These are phyloP conservation scores for Dolomedes plantarius DNA, from an alignment of 2,888 invertebrate species.

Conservation along the genomic window DNA sequence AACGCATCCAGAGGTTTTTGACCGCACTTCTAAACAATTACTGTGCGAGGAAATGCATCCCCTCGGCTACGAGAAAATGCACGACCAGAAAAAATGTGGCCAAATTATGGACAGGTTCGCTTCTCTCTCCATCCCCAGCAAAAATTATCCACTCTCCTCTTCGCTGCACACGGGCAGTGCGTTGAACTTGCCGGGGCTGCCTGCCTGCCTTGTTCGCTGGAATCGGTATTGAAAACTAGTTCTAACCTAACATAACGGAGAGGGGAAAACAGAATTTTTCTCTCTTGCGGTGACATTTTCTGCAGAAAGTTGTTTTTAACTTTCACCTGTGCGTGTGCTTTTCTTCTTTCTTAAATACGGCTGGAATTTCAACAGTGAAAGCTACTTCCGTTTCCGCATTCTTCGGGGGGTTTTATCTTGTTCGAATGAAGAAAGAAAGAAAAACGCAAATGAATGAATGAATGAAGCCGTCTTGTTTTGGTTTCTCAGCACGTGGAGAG, in stretches of 20 bases:
- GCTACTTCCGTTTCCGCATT: slow-evolving; percentile 57
- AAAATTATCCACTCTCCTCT: not conserved
- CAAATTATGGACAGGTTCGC: slow-evolving; percentile 5
- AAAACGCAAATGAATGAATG: no score
- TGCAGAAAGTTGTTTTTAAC: not conserved
- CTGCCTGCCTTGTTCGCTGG: not conserved
- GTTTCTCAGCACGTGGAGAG: not conserved
- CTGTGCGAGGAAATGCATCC: slow-evolving; percentile 19
- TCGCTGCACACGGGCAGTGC: not conserved
- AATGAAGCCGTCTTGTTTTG: not conserved
- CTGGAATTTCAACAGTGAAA: not conserved
- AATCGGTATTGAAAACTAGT: slow-evolving; percentile 55
- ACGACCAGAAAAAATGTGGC: slow-evolving; percentile 2
- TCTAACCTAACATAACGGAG: slow-evolving; percentile 59
- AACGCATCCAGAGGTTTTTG: slow-evolving; percentile 61
- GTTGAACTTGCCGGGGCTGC: slow-evolving; percentile 1
- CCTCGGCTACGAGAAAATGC: slow-evolving; percentile 4
- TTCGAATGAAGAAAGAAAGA: not conserved
- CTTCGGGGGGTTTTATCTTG: not conserved
- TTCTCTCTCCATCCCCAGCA: not conserved
- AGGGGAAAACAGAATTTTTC: not conserved
- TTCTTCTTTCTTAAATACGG: not conserved
- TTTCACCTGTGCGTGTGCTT: not conserved
- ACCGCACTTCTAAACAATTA: slow-evolving; percentile 65
- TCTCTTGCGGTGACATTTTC: slow-evolving; percentile 16